Conservation (phyloP, 2,888 invertebrate genomes). For the Tenthredo mesomela region DNA sequence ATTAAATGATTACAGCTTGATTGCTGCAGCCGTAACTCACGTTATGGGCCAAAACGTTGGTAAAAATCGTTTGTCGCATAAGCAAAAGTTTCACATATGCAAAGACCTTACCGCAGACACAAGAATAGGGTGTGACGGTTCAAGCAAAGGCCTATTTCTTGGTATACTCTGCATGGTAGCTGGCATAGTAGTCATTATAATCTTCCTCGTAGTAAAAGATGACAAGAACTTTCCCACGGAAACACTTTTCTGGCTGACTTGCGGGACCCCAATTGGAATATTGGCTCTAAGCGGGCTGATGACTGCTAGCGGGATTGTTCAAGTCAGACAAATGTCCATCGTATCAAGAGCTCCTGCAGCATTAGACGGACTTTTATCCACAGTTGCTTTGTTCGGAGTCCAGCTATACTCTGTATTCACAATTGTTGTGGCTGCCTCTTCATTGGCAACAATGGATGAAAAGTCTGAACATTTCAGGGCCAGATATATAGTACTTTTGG, state of each 20-base stretch:
- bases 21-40: slow-evolving; percentile 80
- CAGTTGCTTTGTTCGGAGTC: slow-evolving; percentile 77
- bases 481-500: slow-evolving; percentile 77
- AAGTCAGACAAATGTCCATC: slow-evolving; percentile 78
- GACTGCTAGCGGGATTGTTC: slow-evolving; percentile 77
- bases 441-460: slow-evolving; percentile 66
- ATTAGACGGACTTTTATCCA: slow-evolving; percentile 77
- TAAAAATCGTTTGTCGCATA: slow-evolving; percentile 69
- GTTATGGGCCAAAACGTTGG: slow-evolving; percentile 81
- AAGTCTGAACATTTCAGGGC: slow-evolving; percentile 65
- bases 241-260: slow-evolving; percentile 79
- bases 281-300: slow-evolving; percentile 75
- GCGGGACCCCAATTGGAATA: slow-evolving; percentile 78
- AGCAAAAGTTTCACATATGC: slow-evolving; percentile 72
- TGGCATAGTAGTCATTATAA: slow-evolving; percentile 79
- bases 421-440: slow-evolving; percentile 77
- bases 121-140: slow-evolving; percentile 78
- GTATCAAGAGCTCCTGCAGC: slow-evolving; percentile 75
- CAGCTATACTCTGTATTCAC: slow-evolving; percentile 79
- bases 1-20: slow-evolving; percentile 73
- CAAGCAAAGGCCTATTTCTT: slow-evolving; percentile 80
- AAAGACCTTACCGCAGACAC: slow-evolving; percentile 70
- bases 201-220: slow-evolving; percentile 80
- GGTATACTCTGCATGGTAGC: slow-evolving; percentile 80
- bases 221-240: slow-evolving; percentile 78